A percentile compares a stretch with the other conserved stretches of the same genome.
Evolutionary conservation across 37 sponge, comb jelly and placozoan genomes (phyloP).

Genomic region (Halichondria panicea): DNA sequence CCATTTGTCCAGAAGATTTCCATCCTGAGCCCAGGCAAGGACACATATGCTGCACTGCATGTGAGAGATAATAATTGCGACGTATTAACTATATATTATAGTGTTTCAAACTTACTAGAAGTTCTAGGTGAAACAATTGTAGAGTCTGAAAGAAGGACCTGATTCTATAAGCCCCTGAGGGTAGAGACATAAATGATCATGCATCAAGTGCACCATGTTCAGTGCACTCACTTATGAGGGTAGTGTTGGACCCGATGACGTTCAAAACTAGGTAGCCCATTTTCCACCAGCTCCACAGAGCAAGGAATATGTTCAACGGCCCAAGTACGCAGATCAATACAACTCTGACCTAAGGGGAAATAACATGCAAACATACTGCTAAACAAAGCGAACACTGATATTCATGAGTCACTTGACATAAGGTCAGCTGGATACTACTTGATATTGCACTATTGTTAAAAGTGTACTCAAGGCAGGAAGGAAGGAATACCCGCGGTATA

Average conservation of each 20-base stretch:
- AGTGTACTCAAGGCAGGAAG: too few species aligned
- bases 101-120: not conserved
- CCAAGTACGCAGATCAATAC: slow-evolving; percentile 26
- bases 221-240: slow-evolving; percentile 27
- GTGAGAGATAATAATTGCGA: not conserved
- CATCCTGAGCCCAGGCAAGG: not conserved
- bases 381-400: too few species aligned
- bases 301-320: slow-evolving; percentile 46
- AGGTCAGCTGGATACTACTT: too few species aligned
- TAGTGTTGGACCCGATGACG: slow-evolving; percentile 49
- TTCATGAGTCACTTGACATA: too few species aligned
- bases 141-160: slow-evolving; percentile 1
- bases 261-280: slow-evolving; percentile 59
- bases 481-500: too few species aligned
- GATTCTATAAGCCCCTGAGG: not conserved
- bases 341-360: slow-evolving; percentile 27
- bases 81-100: not conserved
- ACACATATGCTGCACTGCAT: not conserved
- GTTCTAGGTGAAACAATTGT: not conserved
- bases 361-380: too few species aligned
- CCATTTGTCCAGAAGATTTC: not conserved
- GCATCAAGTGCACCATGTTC: not conserved
- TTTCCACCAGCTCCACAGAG: slow-evolving; percentile 29
- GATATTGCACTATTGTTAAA: too few species aligned
- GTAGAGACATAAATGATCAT: not conserved